A percentile compares a stretch with the other conserved stretches of the same genome.
Conservation (phyloP, 2,113 vertebrate species). For the Sprattus sprattus region DNA sequence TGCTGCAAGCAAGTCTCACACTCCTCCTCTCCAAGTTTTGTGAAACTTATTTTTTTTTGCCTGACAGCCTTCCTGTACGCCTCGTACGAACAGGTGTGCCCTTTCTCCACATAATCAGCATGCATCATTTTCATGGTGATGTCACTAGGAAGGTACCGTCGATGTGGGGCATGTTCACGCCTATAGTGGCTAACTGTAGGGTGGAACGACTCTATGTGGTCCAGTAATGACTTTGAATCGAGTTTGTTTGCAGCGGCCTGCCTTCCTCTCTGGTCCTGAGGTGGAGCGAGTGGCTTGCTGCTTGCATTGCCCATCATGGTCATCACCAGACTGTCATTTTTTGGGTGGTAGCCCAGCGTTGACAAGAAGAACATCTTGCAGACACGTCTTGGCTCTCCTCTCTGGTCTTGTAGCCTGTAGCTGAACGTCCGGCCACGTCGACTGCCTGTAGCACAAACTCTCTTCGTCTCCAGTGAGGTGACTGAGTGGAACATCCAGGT, state of each 20-base stretch:
- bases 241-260: neutral
- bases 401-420: neutral
- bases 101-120: constrained; percentile 16
- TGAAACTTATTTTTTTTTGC: constrained; percentile 16
- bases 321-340: neutral
- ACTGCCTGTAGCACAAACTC: neutral
- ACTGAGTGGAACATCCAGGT: neutral
- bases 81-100: neutral
- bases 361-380: neutral
- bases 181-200: neutral
- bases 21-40: neutral
- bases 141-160: constrained; percentile 10
- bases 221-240: neutral
- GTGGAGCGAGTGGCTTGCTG: neutral
- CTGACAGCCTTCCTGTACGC: constrained; percentile 12
- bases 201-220: neutral
- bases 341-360: neutral
- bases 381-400: neutral
- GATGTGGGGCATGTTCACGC: neutral
- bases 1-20: neutral
- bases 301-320: neutral
- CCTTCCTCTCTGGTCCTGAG: neutral
- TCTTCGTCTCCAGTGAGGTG: neutral
- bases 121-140: constrained; percentile 22
- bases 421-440: neutral